phyloP scores from a whole-genome alignment of 2,888 invertebrate genomes.

The Eulithis testata region DNA sequence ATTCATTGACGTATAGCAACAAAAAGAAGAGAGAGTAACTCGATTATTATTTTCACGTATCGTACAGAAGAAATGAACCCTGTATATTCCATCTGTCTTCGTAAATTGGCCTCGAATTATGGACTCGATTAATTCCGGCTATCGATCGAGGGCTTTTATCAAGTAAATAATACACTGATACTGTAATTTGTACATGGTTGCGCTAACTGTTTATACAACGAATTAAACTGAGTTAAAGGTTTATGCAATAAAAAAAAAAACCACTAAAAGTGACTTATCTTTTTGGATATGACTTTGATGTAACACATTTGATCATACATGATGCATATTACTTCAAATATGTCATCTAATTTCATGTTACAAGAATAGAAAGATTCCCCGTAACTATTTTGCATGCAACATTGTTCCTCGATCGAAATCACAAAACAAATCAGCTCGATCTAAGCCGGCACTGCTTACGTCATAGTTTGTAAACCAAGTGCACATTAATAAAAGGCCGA shows the following conservation, averaged over 20 bases:
- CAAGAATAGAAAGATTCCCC: too few relatives aligned
- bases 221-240: slow-evolving; percentile 17
- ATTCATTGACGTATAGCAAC: too few relatives aligned
- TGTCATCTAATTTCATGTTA: neutral
- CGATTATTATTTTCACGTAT: slow-evolving; percentile 8
- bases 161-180: slow-evolving; percentile 42
- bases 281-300: too few relatives aligned
- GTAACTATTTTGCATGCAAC: slow-evolving; percentile 1
- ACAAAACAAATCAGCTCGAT: slow-evolving; percentile 14
- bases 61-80: slow-evolving; percentile 22
- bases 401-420: slow-evolving; percentile 14
- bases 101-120: slow-evolving; percentile 40
- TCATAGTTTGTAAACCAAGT: slow-evolving; percentile 35
- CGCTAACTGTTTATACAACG: slow-evolving; percentile 40
- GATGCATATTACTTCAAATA: too few relatives aligned
- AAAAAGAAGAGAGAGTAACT: neutral
- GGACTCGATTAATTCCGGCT: slow-evolving; percentile 37
- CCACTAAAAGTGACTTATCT: too few relatives aligned
- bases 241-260: slow-evolving; percentile 8
- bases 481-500: slow-evolving; percentile 80
- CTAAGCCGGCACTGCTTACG: slow-evolving; percentile 14
- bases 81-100: slow-evolving; percentile 39
- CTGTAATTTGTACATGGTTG: slow-evolving; percentile 39
- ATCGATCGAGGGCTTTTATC: slow-evolving; percentile 42
- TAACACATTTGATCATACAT: too few relatives aligned